Percentiles rank a stretch among this genome's conserved stretches.
Evolutionary conservation across 2,797 vertebrate species (phyloP).

Genomic region (Lateolabrax maculatus): DNA sequence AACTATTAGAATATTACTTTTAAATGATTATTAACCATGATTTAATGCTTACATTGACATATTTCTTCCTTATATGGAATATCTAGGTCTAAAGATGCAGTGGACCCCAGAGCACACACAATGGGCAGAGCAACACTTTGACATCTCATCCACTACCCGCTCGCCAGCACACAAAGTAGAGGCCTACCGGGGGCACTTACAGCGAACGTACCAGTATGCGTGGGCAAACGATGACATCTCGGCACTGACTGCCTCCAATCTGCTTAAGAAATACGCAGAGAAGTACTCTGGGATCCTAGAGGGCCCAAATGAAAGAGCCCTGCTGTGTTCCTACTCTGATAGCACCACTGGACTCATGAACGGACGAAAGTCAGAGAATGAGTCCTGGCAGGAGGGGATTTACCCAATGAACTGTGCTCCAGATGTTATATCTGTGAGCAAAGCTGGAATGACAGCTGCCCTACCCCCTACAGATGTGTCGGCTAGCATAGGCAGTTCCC

Average conservation of each 20-base stretch:
- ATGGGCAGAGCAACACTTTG: slow-evolving; percentile 99
- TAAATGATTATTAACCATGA: slow-evolving; percentile 14
- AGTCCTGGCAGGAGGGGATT: slow-evolving; percentile 97
- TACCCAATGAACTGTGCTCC: slow-evolving; percentile 98
- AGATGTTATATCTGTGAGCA: slow-evolving; percentile 95
- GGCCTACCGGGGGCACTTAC: slow-evolving; percentile 96
- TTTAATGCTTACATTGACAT: slow-evolving; percentile 61
- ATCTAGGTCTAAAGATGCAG: slow-evolving; percentile 99
- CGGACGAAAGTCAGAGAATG: slow-evolving; percentile 95
- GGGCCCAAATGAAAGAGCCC: slow-evolving; percentile 92
- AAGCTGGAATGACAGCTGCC: slow-evolving; percentile 94
- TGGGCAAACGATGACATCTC: slow-evolving; percentile 99
- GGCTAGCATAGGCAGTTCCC: slow-evolving; percentile 94
- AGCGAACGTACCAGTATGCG: slow-evolving; percentile 98
- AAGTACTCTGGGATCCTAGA: slow-evolving; percentile 99
- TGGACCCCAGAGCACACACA: slow-evolving; percentile 99
- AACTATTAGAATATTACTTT: not conserved
- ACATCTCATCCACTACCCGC: slow-evolving; percentile 98
- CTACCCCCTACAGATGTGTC: slow-evolving; percentile 95
- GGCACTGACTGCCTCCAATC: slow-evolving; percentile 97
- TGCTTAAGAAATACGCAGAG: slow-evolving; percentile 98
- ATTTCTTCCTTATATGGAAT: slow-evolving; percentile 70
- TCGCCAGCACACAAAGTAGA: slow-evolving; percentile 99
- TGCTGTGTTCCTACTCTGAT: slow-evolving; percentile 96
- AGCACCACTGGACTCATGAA: slow-evolving; percentile 92